These are phyloP conservation scores for Myiagra hebetior DNA, from an alignment of 2,113 vertebrate species.

Conservation along the genomic window DNA sequence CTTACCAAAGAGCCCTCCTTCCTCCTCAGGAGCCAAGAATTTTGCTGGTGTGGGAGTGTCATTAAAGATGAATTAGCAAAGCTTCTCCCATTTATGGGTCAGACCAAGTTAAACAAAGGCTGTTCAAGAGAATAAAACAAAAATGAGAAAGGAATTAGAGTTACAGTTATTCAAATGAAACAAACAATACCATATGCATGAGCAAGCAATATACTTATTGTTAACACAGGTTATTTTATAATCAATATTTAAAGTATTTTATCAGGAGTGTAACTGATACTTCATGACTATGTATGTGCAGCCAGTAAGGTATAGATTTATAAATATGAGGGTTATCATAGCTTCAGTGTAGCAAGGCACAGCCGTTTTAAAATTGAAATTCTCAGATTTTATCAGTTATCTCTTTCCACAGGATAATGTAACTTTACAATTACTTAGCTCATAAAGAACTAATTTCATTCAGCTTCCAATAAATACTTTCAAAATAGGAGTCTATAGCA, in stretches of 20 bases:
- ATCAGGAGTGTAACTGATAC: conserved; percentile 33
- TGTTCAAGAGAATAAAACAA: conserved; percentile 24
- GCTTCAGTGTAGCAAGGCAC: conserved; percentile 46
- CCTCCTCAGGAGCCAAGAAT: neutral
- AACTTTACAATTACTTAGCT: conserved; percentile 29
- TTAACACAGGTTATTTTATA: conserved; percentile 53
- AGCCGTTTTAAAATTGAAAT: conserved; percentile 64
- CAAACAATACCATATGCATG: conserved; percentile 15
- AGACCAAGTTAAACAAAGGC: neutral
- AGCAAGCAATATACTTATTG: conserved; percentile 15
- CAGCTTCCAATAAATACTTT: conserved; percentile 34
- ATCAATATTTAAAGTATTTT: conserved; percentile 69
- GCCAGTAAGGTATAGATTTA: conserved; percentile 55
- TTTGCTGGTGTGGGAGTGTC: neutral
- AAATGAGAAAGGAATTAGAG: conserved; percentile 3
- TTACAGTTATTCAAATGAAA: conserved; percentile 13
- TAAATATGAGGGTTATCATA: conserved; percentile 56
- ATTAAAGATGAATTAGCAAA: neutral
- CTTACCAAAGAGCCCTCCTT: neutral
- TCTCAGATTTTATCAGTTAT: conserved; percentile 58
- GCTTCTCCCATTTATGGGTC: neutral
- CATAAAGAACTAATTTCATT: conserved; percentile 61
- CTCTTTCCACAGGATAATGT: conserved; percentile 48
- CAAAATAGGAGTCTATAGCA: neutral
- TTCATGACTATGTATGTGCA: conserved; percentile 54